Percentiles rank a stretch among this genome's conserved stretches.
Conservation (phyloP, 2,888 invertebrate species). For the Melanotus villosus region DNA sequence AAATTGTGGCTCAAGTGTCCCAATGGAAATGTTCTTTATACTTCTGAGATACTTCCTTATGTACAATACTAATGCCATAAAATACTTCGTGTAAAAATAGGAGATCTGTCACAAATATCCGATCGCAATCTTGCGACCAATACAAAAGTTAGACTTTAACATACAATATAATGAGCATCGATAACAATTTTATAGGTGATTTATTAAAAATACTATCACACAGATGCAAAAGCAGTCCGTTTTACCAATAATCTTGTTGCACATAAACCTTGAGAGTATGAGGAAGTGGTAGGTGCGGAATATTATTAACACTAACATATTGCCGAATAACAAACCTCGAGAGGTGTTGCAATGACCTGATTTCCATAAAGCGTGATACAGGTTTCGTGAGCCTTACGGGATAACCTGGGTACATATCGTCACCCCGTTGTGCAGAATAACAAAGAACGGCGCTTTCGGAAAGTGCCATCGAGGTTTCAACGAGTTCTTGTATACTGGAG, state of each 20-base stretch:
- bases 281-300: constrained; percentile 79
- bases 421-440: constrained; percentile 76
- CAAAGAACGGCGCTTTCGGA: constrained; percentile 81
- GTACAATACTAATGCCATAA: too few relatives aligned
- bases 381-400: constrained; percentile 83
- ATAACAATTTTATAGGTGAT: not conserved
- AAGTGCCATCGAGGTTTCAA: constrained; percentile 80
- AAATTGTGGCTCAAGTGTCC: too few relatives aligned
- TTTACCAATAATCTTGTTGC: constrained; percentile 59
- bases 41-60: too few relatives aligned
- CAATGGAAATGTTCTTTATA: too few relatives aligned
- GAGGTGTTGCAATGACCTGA: constrained; percentile 80
- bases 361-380: constrained; percentile 80
- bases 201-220: constrained; percentile 34
- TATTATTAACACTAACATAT: constrained; percentile 77
- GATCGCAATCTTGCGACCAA: not conserved
- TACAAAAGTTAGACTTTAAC: not conserved
- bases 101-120: not conserved
- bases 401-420: constrained; percentile 78
- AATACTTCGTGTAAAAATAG: too few relatives aligned
- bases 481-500: constrained; percentile 78
- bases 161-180: constrained; percentile 4
- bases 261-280: constrained; percentile 72
- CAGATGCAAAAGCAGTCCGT: not conserved
- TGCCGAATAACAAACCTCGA: constrained; percentile 82